Evolutionary conservation across 2,888 invertebrate genomes (phyloP), one percentile per base, ranked within the genome.

Genomic region (Hypsopygia costalis): DNA sequence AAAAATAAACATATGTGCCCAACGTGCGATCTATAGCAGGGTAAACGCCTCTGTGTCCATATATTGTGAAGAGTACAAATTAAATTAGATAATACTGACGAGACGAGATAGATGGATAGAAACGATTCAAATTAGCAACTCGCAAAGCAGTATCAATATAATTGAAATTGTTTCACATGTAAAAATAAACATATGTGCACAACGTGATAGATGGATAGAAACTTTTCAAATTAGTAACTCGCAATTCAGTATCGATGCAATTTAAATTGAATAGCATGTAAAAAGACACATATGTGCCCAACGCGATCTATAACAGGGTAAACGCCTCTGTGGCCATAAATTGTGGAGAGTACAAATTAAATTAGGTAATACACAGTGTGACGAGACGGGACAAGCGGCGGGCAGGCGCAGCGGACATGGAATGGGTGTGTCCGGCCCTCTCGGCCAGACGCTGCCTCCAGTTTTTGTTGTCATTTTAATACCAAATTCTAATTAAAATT

Each of bases 331-430:
- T 61, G 66, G 68, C 76, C 77, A 83, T 86, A 86, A 86, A 86
- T 87, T 85, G 79, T 64, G 79, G 72, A 62, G 77, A 75, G 74
- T 80, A 82, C 86, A 85, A 87, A 87, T 87, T 86, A 86, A 87
- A 87, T 87, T 87, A 87, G 85, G 83, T 86, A 82, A 86, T 85
- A 82, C 82, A 78, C 75, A 74, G 70, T 67, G 80, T 86, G 86
- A 83, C 83, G 82, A 82, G 81, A 69, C 64, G 69, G 75, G 81
- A 79, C 82, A 72, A 75, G 71, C 79, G 72, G 69, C 69, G 10
- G 63, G 69, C 65, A 61, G 70, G 69, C 69, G 63, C 69, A 58
- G 59, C 64, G 69, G 81, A 86, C 86, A 86, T 69, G 86, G 76
- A 86, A 86, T 76, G 86, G 86, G 86, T 70, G 83, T 81, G 76